Evolutionary conservation across 1,140 invertebrate species (phyloP).

Genomic region (Nilaparvata lugens): DNA sequence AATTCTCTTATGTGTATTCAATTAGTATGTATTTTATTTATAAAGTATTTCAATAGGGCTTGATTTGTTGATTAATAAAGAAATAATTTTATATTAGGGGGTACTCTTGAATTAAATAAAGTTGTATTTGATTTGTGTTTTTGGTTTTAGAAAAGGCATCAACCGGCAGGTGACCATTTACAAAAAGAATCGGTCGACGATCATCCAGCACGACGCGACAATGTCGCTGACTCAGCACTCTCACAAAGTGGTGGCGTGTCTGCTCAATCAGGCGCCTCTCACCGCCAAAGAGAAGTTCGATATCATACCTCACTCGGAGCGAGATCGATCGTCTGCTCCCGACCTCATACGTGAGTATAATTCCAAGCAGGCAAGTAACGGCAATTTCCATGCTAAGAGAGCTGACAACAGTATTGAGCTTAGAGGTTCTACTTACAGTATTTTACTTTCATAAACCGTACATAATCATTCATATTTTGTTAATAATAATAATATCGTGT

Average conservation of each 20-base stretch:
- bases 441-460: neutral
- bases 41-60: too few species aligned
- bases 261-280: conserved; percentile 58
- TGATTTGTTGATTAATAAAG: too few species aligned
- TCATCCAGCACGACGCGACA: conserved; percentile 58
- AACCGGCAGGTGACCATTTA: conserved; percentile 63
- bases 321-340: conserved; percentile 1
- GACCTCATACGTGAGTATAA: neutral
- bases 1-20: too few species aligned
- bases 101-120: neutral
- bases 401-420: neutral
- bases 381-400: too few species aligned
- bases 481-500: neutral
- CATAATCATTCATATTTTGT: neutral
- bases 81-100: conserved; percentile 3
- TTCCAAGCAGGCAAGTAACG: too few species aligned
- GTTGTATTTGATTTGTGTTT: conserved; percentile 16
- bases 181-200: conserved; percentile 59
- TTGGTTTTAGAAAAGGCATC: conserved; percentile 49
- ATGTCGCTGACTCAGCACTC: conserved; percentile 54
- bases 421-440: too few species aligned
- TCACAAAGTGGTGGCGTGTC: conserved; percentile 45
- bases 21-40: too few species aligned
- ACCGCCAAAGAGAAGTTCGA: conserved; percentile 58
- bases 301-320: conserved; percentile 3